A percentile compares a stretch with the other conserved stretches of the same genome.
These are phyloP conservation scores for Megamerina dolium DNA, from an alignment of 2,888 invertebrate genomes.

Conservation along the genomic window DNA sequence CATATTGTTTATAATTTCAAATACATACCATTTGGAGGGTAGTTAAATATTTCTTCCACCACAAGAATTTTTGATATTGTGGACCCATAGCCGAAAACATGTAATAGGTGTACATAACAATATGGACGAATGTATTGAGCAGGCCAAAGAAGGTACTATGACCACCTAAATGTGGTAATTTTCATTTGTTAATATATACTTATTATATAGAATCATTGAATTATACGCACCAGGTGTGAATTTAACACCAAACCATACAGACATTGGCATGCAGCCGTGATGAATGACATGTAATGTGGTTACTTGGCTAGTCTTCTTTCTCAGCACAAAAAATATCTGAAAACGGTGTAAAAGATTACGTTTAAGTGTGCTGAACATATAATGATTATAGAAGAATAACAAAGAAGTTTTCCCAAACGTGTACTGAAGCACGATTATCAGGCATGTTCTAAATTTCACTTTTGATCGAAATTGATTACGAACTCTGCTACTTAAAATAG, in stretches of 20 bases:
- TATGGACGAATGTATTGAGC: constrained; percentile 93
- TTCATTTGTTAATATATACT: no score
- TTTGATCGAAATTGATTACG: background rate
- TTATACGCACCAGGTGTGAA: constrained; percentile 88
- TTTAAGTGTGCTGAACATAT: no score
- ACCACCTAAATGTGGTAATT: no score
- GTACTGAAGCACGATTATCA: no score
- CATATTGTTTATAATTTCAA: no score
- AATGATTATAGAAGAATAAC: no score
- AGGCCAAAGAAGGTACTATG: constrained; percentile 95
- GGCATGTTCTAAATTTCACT: background rate
- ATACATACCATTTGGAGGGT: constrained; percentile 77
- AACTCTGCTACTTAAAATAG: background rate
- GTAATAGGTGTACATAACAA: constrained; percentile 93
- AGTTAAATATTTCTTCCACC: constrained; percentile 96
- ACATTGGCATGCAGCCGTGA: constrained; percentile 96
- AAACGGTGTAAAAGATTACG: background rate
- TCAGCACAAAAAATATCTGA: constrained; percentile 88
- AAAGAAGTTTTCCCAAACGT: no score
- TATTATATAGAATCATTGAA: no score
- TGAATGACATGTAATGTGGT: constrained; percentile 92
- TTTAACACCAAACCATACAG: constrained; percentile 95
- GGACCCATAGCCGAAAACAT: constrained; percentile 88
- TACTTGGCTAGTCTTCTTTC: constrained; percentile 91
- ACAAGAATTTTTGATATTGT: constrained; percentile 74